Conservation (phyloP, 2,888 invertebrate species). For the Perizoma flavofasciatum region DNA sequence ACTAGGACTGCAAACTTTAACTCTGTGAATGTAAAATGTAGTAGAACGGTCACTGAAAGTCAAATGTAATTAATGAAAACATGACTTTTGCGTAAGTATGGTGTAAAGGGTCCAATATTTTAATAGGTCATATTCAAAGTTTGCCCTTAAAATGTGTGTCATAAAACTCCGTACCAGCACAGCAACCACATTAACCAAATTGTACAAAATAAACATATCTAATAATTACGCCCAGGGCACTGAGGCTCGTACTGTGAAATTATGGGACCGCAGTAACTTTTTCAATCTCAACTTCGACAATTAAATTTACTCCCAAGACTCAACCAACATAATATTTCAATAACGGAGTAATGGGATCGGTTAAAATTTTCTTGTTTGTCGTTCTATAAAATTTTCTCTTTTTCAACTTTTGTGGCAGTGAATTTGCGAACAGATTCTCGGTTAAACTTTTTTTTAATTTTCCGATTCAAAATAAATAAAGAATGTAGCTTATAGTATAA, state of each 20-base stretch:
- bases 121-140: conserved; percentile 39
- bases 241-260: conserved; percentile 66
- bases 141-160: conserved; percentile 55
- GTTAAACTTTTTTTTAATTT: conserved; percentile 15
- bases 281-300: conserved; percentile 82
- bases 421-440: conserved; percentile 14
- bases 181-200: conserved; percentile 72
- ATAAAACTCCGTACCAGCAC: conserved; percentile 59
- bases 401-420: conserved; percentile 32
- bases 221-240: conserved; percentile 68
- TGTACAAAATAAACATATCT: conserved; percentile 76
- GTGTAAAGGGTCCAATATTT: conserved; percentile 34
- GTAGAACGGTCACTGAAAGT: conserved; percentile 15
- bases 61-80: conserved; percentile 23
- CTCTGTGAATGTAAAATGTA: conserved; percentile 1
- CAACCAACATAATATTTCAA: conserved; percentile 76
- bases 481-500: too few relatives aligned
- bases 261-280: conserved; percentile 78
- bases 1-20: neutral
- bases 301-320: conserved; percentile 76
- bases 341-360: conserved; percentile 61
- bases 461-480: too few relatives aligned
- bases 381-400: conserved; percentile 39
- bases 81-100: conserved; percentile 3
- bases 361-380: conserved; percentile 49